Percentiles rank a stretch among this genome's conserved stretches.
phyloP scores from a whole-genome alignment of 2,113 vertebrate genomes.

The Zosterops borbonicus region DNA sequence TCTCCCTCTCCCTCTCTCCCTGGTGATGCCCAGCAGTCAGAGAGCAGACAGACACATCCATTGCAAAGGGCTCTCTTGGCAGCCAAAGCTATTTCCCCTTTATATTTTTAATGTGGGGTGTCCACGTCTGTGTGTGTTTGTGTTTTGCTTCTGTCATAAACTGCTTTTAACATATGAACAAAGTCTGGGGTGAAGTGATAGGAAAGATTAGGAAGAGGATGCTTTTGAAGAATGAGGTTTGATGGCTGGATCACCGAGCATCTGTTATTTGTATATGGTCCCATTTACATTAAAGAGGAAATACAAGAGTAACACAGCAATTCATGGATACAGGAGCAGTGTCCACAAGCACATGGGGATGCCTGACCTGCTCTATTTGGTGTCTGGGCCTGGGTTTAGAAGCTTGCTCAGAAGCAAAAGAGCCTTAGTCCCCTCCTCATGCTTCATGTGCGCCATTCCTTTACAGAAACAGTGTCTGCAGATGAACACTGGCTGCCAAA shows the following conservation, averaged over 20 bases:
- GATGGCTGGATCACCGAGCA: background rate
- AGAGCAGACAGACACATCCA: background rate
- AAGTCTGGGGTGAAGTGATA: background rate
- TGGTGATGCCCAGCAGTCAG: background rate
- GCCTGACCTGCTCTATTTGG: background rate
- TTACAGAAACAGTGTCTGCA: background rate
- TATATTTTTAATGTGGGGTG: background rate
- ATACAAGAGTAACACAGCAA: background rate
- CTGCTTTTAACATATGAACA: background rate
- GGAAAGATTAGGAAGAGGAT: background rate
- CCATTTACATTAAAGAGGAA: background rate
- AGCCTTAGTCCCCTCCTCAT: background rate
- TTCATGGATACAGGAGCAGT: background rate
- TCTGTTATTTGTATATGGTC: background rate
- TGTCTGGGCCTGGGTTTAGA: background rate
- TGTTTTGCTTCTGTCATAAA: background rate
- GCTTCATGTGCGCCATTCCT: background rate
- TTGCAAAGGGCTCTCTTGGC: background rate
- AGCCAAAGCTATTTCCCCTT: background rate
- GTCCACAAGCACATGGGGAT: background rate
- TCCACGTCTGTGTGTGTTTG: background rate
- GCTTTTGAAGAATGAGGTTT: background rate
- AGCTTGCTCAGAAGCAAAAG: background rate
- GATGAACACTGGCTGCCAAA: background rate
- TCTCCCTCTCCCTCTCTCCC: background rate